Base-by-base conservation (phyloP, 2,797 vertebrate genomes). In the Glyptemys insculpta region DNA sequence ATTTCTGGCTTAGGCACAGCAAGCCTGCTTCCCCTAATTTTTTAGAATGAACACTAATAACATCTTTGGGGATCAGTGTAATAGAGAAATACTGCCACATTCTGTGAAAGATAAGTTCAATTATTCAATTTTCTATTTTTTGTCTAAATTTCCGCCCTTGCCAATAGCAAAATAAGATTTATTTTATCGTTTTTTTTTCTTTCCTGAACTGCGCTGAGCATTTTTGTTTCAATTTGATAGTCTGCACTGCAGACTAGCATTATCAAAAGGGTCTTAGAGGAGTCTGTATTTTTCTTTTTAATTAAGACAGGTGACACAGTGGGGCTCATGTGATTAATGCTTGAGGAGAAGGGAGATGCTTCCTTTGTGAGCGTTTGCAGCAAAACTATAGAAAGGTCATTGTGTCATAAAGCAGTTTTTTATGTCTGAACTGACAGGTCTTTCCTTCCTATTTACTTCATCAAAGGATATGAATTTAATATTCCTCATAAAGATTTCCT, bases 161-260 rank as follows among this genome's bases (percentile, higher is more conserved):
- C 56, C 59, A 95, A n/a, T 7, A 93, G 86, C 52, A 85, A 41
- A 90, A n/a, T 78, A 84, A 95, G 65, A 92, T 79, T 86, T 65
- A 85, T 94, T 90, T 93, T 94, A 90, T 82, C 83, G 76, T 87
- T 94, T 89, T 84, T 84, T 12, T 81, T 92, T 90, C 93, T 89
- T 18, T 81, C 92, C n/a, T 94, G 83, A 83, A 94, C 56, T 82
- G 18, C 7, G 41, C 49, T 89, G 65, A 94, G 44, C 37, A 86
- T 85, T 94, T 96, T 94, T 91, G 37, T 91, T 91, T 87, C 78
- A 94, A 53, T 76, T 72, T 87, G 34, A 87, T 72, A 91, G 76
- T 56, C 86, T 88, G 56, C 57, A 83, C 41, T 83, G 72, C 18
- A 81, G 68, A 41, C 25, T 37, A 23, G 87, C 93, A 84, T 56